phyloP scores from a whole-genome alignment of 2,113 vertebrate genomes.

The Pimephales promelas region DNA sequence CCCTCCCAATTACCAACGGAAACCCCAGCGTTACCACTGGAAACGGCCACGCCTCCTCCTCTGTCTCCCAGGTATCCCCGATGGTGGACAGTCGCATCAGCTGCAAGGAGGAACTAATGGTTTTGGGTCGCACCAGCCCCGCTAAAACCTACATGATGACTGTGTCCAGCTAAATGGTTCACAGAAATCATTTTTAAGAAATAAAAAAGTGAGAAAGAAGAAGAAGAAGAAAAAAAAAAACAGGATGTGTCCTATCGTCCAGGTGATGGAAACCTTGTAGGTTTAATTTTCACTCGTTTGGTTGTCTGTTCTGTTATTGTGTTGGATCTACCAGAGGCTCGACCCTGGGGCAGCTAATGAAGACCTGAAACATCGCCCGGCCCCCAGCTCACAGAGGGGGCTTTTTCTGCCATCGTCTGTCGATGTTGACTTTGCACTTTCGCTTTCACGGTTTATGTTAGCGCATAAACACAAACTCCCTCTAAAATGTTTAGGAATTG shows the following conservation, averaged over 20 bases:
- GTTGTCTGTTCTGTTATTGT: conserved; percentile 71
- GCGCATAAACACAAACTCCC: conserved; percentile 60
- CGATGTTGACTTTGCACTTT: conserved; percentile 80
- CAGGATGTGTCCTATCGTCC: conserved; percentile 88
- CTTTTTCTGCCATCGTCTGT: conserved; percentile 38
- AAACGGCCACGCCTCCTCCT: conserved; percentile 71
- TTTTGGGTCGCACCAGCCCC: conserved; percentile 94
- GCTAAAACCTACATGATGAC: conserved; percentile 99
- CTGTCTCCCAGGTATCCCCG: conserved; percentile 76
- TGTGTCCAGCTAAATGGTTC: conserved; percentile 91
- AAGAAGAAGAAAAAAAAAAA: conserved; percentile 62
- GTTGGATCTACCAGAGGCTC: conserved; percentile 89
- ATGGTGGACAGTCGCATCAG: conserved; percentile 97
- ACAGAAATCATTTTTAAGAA: conserved; percentile 73
- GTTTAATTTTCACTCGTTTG: conserved; percentile 63
- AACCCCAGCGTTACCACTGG: conserved; percentile 48
- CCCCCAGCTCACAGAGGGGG: conserved; percentile 53
- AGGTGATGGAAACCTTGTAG: conserved; percentile 91
- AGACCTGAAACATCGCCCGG: conserved; percentile 56
- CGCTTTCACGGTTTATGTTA: conserved; percentile 69
- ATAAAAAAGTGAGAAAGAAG: conserved; percentile 57
- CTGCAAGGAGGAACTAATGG: conserved; percentile 99
- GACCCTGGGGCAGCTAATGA: conserved; percentile 77
- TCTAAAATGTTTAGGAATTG: conserved; percentile 60
- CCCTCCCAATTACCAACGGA: conserved; percentile 80